phyloP scores from a whole-genome alignment of 2,113 vertebrate genomes.

The Varanus komodoensis region DNA sequence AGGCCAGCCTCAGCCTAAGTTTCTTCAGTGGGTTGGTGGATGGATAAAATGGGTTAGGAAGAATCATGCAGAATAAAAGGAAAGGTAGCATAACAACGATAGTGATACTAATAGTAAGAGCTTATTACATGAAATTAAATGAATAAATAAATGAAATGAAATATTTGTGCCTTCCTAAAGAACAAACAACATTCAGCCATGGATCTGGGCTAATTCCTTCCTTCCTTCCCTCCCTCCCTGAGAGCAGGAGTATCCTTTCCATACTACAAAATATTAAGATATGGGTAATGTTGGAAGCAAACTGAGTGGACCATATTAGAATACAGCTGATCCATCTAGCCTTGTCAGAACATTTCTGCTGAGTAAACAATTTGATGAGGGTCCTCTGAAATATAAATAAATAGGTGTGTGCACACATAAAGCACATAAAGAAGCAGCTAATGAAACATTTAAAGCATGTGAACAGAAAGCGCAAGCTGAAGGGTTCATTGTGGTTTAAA shows the following conservation, averaged over 20 bases:
- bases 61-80: neutral
- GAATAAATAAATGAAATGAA: neutral
- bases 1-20: neutral
- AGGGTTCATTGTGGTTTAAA: conserved; percentile 64
- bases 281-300: neutral
- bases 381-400: neutral
- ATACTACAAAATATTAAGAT: neutral
- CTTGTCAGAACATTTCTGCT: neutral
- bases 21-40: neutral
- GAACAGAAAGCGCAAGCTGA: conserved; percentile 47
- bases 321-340: neutral
- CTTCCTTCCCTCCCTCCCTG: no score
- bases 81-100: neutral
- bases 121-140: neutral
- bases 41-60: neutral
- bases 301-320: neutral
- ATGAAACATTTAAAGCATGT: conserved; percentile 59
- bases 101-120: no score
- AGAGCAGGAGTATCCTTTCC: neutral
- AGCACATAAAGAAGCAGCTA: conserved; percentile 48
- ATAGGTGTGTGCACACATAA: fast-evolving
- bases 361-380: fast-evolving
- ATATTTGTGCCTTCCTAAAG: neutral
- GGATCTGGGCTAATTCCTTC: no score
- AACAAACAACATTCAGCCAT: neutral